Percentiles rank a stretch among this genome's conserved stretches.
phyloP scores from a whole-genome alignment of 2,888 invertebrate species.

The Philaethria dido region DNA sequence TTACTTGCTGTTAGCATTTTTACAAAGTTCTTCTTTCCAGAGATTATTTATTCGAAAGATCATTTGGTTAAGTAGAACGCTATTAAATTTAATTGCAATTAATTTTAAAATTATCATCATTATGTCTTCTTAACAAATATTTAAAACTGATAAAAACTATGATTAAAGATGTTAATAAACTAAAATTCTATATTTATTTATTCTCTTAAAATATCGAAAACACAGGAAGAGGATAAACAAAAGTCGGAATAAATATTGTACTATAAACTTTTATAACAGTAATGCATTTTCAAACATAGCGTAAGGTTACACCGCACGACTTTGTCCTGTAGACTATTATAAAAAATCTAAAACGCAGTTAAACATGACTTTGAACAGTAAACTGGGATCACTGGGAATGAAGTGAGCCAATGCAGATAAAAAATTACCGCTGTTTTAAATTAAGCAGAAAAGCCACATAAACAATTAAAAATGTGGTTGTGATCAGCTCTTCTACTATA shows the following conservation, averaged over 20 bases:
- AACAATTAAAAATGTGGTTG: too few relatives aligned
- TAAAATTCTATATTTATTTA: not conserved
- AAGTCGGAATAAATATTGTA: not conserved
- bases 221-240: not conserved
- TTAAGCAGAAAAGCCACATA: too few relatives aligned
- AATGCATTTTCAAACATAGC: not conserved
- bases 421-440: too few relatives aligned
- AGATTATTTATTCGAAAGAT: too few relatives aligned
- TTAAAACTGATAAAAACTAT: not conserved
- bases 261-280: not conserved
- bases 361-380: not conserved
- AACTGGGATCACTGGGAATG: not conserved
- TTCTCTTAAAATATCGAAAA: not conserved
- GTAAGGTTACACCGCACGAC: not conserved
- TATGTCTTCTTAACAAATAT: too few relatives aligned
- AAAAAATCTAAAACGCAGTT: not conserved
- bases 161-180: too few relatives aligned
- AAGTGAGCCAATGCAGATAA: not conserved
- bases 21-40: too few relatives aligned
- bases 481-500: too few relatives aligned
- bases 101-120: too few relatives aligned
- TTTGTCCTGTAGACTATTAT: not conserved
- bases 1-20: too few relatives aligned
- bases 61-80: too few relatives aligned
- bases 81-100: too few relatives aligned